Conservation (phyloP, 2,888 invertebrate species). For the Hypselothyrea guttata region DNA sequence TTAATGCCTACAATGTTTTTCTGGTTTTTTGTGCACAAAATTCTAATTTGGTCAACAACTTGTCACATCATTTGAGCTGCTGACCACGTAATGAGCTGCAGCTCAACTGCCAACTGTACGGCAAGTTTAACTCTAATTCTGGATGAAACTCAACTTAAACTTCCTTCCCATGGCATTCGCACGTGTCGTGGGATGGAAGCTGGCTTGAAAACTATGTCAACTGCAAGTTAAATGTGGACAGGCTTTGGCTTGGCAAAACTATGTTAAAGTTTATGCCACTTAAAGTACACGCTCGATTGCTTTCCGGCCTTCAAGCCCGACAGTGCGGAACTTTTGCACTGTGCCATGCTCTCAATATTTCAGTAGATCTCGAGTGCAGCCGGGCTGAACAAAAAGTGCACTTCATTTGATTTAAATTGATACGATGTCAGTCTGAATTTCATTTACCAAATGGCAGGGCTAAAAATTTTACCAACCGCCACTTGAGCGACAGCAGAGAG, state of each 20-base stretch:
- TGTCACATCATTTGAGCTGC: constrained; percentile 69
- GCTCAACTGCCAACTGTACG: constrained; percentile 46
- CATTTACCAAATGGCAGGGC: constrained; percentile 67
- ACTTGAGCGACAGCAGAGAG: constrained; percentile 41
- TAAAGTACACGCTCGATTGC: constrained; percentile 67
- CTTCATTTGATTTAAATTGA: constrained; percentile 78
- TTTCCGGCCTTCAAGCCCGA: constrained; percentile 33
- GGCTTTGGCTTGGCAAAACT: constrained; percentile 41
- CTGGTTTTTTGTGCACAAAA: constrained; percentile 39
- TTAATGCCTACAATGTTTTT: constrained; percentile 5
- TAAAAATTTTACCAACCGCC: constrained; percentile 40
- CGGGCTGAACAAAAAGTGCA: constrained; percentile 59
- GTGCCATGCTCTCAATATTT: constrained; percentile 46
- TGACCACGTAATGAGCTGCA: constrained; percentile 74
- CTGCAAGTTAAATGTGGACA: constrained; percentile 18
- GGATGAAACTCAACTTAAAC: constrained; percentile 19
- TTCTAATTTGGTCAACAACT: constrained; percentile 67
- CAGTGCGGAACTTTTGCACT: constrained; percentile 15
- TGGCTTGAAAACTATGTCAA: constrained; percentile 61
- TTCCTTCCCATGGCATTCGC: constrained; percentile 52
- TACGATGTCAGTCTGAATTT: constrained; percentile 68
- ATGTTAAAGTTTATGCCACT: constrained; percentile 65
- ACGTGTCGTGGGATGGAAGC: constrained; percentile 45
- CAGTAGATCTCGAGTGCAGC: constrained; percentile 40
- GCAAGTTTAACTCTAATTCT: constrained; percentile 25